Evolutionary conservation across 1,140 invertebrate species (phyloP).

Genomic region (Arctopsyche grandis): DNA sequence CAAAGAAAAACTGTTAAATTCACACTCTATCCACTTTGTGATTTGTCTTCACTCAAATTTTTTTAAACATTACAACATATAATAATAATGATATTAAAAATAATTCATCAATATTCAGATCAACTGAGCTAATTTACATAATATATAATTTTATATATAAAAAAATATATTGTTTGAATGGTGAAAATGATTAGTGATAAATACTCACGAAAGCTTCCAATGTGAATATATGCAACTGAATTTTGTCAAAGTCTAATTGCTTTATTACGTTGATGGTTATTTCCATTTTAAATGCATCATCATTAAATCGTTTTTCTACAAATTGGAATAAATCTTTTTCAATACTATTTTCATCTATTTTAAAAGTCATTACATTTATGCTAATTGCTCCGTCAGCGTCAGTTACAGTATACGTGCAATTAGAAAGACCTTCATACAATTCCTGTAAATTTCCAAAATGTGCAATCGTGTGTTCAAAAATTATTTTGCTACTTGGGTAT

Average conservation of each 20-base stretch:
- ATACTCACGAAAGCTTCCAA: slow-evolving; percentile 60
- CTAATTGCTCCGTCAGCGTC: slow-evolving; percentile 65
- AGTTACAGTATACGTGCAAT: slow-evolving; percentile 62
- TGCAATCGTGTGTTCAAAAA: too few species aligned
- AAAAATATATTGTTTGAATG: too few species aligned
- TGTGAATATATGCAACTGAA: slow-evolving; percentile 61
- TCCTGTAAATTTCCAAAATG: slow-evolving; percentile 57
- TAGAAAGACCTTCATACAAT: slow-evolving; percentile 58
- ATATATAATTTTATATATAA: too few species aligned
- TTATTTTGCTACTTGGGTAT: too few species aligned
- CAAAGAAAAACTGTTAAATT: background rate
- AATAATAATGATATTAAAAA: too few species aligned
- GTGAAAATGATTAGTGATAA: too few species aligned
- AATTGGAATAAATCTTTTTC: slow-evolving; percentile 59
- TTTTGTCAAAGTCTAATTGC: slow-evolving; percentile 58
- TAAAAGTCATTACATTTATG: slow-evolving; percentile 60
- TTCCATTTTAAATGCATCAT: slow-evolving; percentile 57
- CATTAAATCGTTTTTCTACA: slow-evolving; percentile 49
- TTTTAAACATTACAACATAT: too few species aligned
- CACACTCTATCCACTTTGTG: too few species aligned
- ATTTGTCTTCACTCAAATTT: too few species aligned
- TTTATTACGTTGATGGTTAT: slow-evolving; percentile 58
- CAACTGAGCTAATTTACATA: too few species aligned
- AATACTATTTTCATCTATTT: slow-evolving; percentile 57
- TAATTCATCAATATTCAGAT: too few species aligned